Evolutionary conservation across 2,113 vertebrate species (phyloP), one percentile per base, ranked within the genome.

Genomic region (Cnemophilus loriae): DNA sequence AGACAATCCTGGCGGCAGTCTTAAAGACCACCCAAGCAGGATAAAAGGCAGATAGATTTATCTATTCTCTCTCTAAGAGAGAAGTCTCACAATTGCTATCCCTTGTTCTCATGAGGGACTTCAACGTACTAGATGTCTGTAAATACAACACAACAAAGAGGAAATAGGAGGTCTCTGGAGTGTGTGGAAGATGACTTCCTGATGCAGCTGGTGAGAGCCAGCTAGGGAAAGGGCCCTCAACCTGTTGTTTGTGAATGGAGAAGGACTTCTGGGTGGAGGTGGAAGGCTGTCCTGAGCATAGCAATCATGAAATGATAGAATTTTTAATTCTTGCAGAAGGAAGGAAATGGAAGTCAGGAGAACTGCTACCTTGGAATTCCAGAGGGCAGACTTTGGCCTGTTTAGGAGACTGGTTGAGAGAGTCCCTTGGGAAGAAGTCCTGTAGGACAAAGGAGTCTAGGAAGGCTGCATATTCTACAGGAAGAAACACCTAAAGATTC

Each of bases 1-100:
- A 73, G 32, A 71, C 14, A n/a, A 35, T 23, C 37, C 37, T 37
- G 30, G 14, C 22, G 21, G 30, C 47, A 47, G 23, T 30, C 65
- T 30, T 47, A 41, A 2, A 63, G 41, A 49, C 30, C 0, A 1
- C 32, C 22, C 26, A 50, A 27, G 4, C 17, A 49, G 21, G 14
- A 49, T 11, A 49, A 65, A 73, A 11, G 42, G 50, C 44, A 65
- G 50, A n/a, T n/a, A n/a, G n/a, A n/a, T n/a, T n/a, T n/a, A n/a
- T n/a, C n/a, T n/a, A n/a, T n/a, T n/a, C n/a, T n/a, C n/a, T n/a
- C n/a, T n/a, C n/a, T n/a, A n/a, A n/a, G n/a, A n/a, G n/a, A 73
- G 35, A 37, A 80, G 50, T 32, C 35, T 28, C 67, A 65, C 32
- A 33, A 50, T 44, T 57, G 14, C 35, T 28, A 23, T 18, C 22